Conservation (phyloP, 2,888 invertebrate genomes). For the Teleiodes luculella region DNA sequence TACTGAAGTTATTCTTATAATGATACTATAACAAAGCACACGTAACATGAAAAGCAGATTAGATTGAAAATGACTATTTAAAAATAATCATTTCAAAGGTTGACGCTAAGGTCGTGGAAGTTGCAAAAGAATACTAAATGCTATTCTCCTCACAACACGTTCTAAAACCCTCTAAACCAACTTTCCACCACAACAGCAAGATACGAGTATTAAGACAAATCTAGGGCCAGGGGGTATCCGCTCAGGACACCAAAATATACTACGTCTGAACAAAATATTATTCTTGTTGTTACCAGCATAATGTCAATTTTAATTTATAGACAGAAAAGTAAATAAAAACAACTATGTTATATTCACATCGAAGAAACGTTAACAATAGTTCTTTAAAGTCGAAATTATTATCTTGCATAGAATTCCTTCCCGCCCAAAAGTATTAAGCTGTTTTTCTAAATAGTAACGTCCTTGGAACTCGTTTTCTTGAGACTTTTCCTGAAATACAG, state of each 20-base stretch:
- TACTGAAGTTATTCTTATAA: constrained; percentile 11
- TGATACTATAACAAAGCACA: constrained; percentile 16
- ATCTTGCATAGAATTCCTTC: not conserved
- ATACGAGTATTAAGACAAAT: constrained; percentile 30
- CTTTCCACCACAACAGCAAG: constrained; percentile 30
- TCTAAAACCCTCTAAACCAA: constrained; percentile 34
- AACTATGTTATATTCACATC: constrained; percentile 19
- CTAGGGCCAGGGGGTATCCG: constrained; percentile 21
- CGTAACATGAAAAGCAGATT: constrained; percentile 19
- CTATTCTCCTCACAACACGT: constrained; percentile 34
- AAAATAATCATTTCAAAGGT: constrained; percentile 8
- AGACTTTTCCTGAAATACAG: constrained; percentile 9
- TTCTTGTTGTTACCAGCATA: not conserved
- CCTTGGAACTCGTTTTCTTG: constrained; percentile 12
- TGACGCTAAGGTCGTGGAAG: constrained; percentile 30
- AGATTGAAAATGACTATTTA: not conserved
- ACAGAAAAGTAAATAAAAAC: not conserved
- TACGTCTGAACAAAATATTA: not conserved
- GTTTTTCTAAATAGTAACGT: constrained; percentile 14
- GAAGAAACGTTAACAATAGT: constrained; percentile 18
- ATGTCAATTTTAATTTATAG: not conserved
- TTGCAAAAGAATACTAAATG: constrained; percentile 36
- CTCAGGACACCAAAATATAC: not conserved
- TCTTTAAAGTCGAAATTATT: not conserved
- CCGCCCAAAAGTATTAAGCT: constrained; percentile 2